These are phyloP conservation scores for Oreocharis arfaki DNA, from an alignment of 2,113 vertebrate species.

Conservation along the genomic window DNA sequence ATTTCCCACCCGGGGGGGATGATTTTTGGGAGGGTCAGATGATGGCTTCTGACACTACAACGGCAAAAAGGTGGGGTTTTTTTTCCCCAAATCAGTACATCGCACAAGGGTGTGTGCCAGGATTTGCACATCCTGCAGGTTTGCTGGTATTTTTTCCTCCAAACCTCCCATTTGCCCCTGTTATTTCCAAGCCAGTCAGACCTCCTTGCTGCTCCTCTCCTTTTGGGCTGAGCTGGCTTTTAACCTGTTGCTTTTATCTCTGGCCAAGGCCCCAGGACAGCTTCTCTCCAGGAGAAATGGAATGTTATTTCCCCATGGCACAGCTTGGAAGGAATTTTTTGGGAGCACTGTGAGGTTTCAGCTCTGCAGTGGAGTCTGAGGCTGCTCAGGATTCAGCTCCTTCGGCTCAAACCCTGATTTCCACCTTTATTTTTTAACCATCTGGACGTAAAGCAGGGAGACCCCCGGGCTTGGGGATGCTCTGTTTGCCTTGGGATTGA, in stretches of 20 bases:
- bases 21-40: background rate
- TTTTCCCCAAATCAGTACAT: accelerated
- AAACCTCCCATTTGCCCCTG: background rate
- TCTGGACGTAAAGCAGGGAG: background rate
- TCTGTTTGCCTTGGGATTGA: background rate
- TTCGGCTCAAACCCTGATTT: background rate
- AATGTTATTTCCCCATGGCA: background rate
- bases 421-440: background rate
- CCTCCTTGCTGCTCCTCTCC: background rate
- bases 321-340: background rate
- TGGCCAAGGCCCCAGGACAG: background rate
- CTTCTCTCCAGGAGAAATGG: background rate
- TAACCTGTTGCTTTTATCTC: conserved; percentile 32
- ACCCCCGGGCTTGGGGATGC: background rate
- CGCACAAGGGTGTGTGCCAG: accelerated
- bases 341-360: background rate
- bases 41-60: background rate
- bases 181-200: background rate
- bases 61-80: background rate
- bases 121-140: background rate
- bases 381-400: background rate
- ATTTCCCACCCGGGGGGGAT: background rate
- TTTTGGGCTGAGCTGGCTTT: background rate
- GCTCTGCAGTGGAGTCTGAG: background rate
- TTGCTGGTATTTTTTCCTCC: background rate